A percentile compares a stretch with the other conserved stretches of the same genome.
phyloP scores from a whole-genome alignment of 1,140 invertebrate genomes.

The Camponotus pennsylvanicus region DNA sequence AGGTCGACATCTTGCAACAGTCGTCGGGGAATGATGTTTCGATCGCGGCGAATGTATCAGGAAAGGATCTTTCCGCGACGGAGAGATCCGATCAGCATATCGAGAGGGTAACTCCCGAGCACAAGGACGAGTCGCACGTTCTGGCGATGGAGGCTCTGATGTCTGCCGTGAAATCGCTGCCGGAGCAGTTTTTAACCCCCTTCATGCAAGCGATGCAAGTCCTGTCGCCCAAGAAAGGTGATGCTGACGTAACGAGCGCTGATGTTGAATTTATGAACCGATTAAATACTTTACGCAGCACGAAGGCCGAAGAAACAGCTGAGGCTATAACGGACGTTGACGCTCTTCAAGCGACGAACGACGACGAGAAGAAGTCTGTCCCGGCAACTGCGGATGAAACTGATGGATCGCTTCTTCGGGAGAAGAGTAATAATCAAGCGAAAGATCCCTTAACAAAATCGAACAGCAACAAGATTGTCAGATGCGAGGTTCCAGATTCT shows the following conservation, averaged over 20 bases:
- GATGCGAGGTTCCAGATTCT: not conserved
- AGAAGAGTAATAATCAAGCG: not conserved
- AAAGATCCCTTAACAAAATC: not conserved
- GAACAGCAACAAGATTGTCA: not conserved
- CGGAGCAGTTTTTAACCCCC: conserved; percentile 81
- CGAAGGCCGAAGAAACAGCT: no score
- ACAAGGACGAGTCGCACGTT: conserved; percentile 45
- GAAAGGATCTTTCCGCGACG: not conserved
- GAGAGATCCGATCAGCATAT: not conserved
- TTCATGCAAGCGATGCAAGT: conserved; percentile 79
- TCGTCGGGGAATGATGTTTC: not conserved
- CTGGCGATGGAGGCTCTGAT: conserved; percentile 80
- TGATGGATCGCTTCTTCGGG: not conserved
- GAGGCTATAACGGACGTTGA: not conserved
- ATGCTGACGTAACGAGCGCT: not conserved
- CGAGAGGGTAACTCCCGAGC: not conserved
- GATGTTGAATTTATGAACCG: conserved; percentile 41
- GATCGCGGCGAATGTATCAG: not conserved
- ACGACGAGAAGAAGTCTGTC: not conserved
- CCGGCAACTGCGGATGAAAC: not conserved
- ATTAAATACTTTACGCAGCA: conserved; percentile 11
- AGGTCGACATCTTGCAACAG: not conserved
- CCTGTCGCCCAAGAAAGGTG: conserved; percentile 73
- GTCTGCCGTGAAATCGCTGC: conserved; percentile 80
- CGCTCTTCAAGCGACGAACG: not conserved